phyloP scores from a whole-genome alignment of 1,140 invertebrate species.

The Cryptotermes secundus region DNA sequence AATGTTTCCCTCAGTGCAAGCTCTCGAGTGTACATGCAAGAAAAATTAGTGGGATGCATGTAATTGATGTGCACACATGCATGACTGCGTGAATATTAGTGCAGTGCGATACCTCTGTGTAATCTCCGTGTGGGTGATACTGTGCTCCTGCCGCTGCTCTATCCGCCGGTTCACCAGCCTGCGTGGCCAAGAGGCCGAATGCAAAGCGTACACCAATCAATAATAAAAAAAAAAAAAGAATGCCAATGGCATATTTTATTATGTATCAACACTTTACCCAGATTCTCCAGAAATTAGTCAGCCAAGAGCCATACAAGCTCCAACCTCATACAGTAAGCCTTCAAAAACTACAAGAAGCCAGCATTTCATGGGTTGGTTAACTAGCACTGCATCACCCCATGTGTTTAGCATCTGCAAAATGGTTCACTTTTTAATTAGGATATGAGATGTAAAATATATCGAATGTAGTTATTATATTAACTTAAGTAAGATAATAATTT shows the following conservation, averaged over 20 bases:
- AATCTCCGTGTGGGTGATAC: constrained; percentile 66
- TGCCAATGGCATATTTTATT: neutral
- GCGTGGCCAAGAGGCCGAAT: constrained; percentile 34
- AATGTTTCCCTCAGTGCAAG: neutral
- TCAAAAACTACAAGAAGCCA: constrained; percentile 8
- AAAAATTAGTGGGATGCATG: neutral
- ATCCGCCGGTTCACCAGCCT: constrained; percentile 68
- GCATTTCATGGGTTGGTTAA: constrained; percentile 14
- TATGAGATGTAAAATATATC: neutral
- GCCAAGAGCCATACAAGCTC: constrained; percentile 13
- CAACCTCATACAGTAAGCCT: constrained; percentile 18
- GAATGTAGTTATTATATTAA: neutral
- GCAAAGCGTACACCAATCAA: constrained; percentile 14
- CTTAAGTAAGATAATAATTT: neutral
- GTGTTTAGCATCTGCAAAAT: constrained; percentile 12
- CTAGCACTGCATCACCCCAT: constrained; percentile 12
- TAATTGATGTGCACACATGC: constrained; percentile 12
- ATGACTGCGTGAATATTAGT: constrained; percentile 22
- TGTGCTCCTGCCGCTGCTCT: constrained; percentile 67
- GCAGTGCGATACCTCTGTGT: constrained; percentile 61
- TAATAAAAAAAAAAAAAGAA: constrained; percentile 4
- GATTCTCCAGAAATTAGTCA: constrained; percentile 19
- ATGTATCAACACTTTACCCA: neutral
- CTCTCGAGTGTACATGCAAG: neutral
- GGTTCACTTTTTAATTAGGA: neutral